phyloP scores from a whole-genome alignment of 2,113 vertebrate species.

The Condylura cristata region DNA sequence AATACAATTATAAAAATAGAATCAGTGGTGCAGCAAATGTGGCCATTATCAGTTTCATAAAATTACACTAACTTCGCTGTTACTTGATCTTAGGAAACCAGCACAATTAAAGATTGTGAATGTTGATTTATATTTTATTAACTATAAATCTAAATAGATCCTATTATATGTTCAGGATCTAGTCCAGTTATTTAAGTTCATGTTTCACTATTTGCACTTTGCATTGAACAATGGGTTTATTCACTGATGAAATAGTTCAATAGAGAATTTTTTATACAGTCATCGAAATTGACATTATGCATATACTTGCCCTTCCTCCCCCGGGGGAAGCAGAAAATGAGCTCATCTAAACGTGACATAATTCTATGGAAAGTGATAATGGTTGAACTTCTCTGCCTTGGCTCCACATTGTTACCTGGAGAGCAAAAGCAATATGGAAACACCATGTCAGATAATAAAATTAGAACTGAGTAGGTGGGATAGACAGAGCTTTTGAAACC shows the following conservation, averaged over 20 bases:
- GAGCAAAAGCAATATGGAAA: not conserved
- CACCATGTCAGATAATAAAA: not conserved
- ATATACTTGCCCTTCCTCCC: not conserved
- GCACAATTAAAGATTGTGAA: constrained; percentile 58
- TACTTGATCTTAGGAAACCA: constrained; percentile 62
- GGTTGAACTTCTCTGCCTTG: not conserved
- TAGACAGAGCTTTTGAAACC: not conserved
- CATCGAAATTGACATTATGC: not conserved
- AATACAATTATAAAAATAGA: constrained; percentile 31
- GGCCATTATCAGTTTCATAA: constrained; percentile 15
- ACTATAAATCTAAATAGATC: constrained; percentile 56
- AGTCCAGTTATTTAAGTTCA: constrained; percentile 69
- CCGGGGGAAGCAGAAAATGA: not conserved
- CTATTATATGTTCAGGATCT: constrained; percentile 44
- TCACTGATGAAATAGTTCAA: constrained; percentile 48
- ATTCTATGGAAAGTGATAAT: not conserved
- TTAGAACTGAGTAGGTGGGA: not conserved
- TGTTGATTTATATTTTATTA: constrained; percentile 64
- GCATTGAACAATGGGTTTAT: constrained; percentile 67
- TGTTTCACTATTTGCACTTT: constrained; percentile 77
- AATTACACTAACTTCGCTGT: constrained; percentile 51
- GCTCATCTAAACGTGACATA: not conserved
- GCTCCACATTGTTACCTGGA: not conserved
- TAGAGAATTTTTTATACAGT: constrained; percentile 38
- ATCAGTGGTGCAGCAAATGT: not conserved